Base-by-base conservation (phyloP, 2,888 invertebrate species). In the Mythimna vitellina region DNA sequence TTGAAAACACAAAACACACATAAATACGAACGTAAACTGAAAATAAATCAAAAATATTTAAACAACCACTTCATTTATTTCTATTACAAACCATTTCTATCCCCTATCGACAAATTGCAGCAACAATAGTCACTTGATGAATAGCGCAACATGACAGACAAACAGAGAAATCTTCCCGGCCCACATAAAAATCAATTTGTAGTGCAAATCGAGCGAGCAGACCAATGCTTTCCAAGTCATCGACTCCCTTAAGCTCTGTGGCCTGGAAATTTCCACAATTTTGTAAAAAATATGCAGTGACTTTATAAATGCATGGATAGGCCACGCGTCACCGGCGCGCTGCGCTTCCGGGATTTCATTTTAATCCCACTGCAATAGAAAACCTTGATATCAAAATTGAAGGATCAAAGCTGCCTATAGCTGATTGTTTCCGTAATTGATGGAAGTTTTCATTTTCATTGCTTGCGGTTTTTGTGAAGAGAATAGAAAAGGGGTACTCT, bases 171-270 rank as follows among this genome's bases (percentile, higher is more conserved):
- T 78, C 86, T 86, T 84, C 85, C 84, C 82, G 77, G 82, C 86
- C 90, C 87, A 90, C 90, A 94, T 93, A 94, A 94, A 95, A 95
- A 95, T 95, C 95, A 95, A 95, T 95, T 96, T 94, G 86, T 93
- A 92, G 92, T 93, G 94, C 90, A 95, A 96, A 95, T 95, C 94
- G 95, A 95, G 94, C 95, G 94, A 88, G 88, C 88, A 91, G 89
- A 91, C 94, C 94, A 90, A 94, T 94, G 92, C 90, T 94, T 96
- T 96, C 96, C 96, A 93, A 93, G 93, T 93, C 94, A 95, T 92
- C 93, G 93, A 84, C 68, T 92, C 92, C 88, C 89, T 92, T 90
- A 92, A 90, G 92, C 92, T 88, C 91, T 85, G 86, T 92, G 93
- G 93, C 92, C 90, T 91, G 95, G 93, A 95, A 95, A 93, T 89